A percentile compares a stretch with the other conserved stretches of the same genome.
These are phyloP conservation scores for Cosmia pyralina DNA, from an alignment of 2,888 invertebrate species.

Conservation along the genomic window DNA sequence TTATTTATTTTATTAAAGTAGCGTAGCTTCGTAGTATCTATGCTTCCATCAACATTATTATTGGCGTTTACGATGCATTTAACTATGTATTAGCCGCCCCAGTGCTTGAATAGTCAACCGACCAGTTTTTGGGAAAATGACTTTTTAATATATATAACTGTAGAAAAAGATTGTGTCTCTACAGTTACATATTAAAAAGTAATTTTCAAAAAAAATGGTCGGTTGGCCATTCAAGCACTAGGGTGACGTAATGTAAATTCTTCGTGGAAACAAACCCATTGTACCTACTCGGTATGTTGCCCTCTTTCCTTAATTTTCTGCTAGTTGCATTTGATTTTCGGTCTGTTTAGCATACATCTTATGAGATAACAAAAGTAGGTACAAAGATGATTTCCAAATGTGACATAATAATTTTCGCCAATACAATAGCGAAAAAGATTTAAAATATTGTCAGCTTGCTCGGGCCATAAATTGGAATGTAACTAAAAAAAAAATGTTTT, in stretches of 20 bases:
- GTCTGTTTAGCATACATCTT: constrained; percentile 27
- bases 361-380: not conserved
- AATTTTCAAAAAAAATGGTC: too few species aligned
- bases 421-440: not conserved
- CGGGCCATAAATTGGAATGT: not conserved
- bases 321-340: not conserved
- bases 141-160: too few species aligned
- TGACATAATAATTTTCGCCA: not conserved
- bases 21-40: not conserved
- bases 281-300: too few species aligned
- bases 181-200: too few species aligned
- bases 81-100: not conserved
- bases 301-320: too few species aligned
- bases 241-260: too few species aligned
- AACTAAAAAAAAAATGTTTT: too few species aligned
- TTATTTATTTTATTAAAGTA: not conserved
- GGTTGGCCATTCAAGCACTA: too few species aligned
- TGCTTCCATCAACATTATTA: not conserved
- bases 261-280: not conserved
- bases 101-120: too few species aligned
- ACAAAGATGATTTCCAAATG: not conserved
- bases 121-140: too few species aligned
- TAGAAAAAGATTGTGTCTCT: too few species aligned
- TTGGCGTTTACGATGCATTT: not conserved
- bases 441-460: not conserved